These are phyloP conservation scores for Eudyptes chrysolophus DNA, from an alignment of 2,113 vertebrate species.

Conservation along the genomic window DNA sequence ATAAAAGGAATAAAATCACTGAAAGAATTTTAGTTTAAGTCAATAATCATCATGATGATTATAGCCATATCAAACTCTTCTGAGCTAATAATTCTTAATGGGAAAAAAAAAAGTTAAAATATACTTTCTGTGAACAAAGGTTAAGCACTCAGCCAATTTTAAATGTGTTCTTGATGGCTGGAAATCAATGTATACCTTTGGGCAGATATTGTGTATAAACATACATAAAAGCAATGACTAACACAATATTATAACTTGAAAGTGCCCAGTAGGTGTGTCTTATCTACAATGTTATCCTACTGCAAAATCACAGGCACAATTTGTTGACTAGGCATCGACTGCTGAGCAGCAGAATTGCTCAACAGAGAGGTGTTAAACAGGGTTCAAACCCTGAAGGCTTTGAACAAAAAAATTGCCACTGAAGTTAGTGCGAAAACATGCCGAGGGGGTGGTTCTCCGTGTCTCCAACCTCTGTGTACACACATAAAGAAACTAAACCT, in stretches of 20 bases:
- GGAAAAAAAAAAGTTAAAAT: not conserved
- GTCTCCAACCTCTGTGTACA: not conserved
- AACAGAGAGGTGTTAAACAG: constrained; percentile 12
- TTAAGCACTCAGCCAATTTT: constrained; percentile 43
- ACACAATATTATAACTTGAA: constrained; percentile 57
- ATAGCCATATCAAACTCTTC: not conserved
- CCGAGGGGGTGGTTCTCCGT: not conserved
- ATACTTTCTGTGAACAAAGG: constrained; percentile 20
- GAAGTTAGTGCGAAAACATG: not conserved
- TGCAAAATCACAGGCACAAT: constrained; percentile 44
- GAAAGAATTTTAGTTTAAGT: constrained; percentile 46
- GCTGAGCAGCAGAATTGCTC: constrained; percentile 23
- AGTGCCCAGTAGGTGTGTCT: constrained; percentile 64
- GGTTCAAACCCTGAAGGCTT: constrained; percentile 8
- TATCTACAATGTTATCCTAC: constrained; percentile 54
- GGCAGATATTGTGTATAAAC: constrained; percentile 36
- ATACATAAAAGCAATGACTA: constrained; percentile 57
- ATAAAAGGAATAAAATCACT: constrained; percentile 41
- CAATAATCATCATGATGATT: constrained; percentile 8
- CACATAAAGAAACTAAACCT: not conserved
- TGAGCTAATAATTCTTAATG: constrained; percentile 14
- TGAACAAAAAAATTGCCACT: not conserved
- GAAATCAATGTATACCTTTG: constrained; percentile 25
- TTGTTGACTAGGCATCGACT: constrained; percentile 30
- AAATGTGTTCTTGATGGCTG: not conserved